These are phyloP conservation scores for Grammomys dolichurus DNA, from an alignment of 2,113 vertebrate genomes.

Conservation along the genomic window DNA sequence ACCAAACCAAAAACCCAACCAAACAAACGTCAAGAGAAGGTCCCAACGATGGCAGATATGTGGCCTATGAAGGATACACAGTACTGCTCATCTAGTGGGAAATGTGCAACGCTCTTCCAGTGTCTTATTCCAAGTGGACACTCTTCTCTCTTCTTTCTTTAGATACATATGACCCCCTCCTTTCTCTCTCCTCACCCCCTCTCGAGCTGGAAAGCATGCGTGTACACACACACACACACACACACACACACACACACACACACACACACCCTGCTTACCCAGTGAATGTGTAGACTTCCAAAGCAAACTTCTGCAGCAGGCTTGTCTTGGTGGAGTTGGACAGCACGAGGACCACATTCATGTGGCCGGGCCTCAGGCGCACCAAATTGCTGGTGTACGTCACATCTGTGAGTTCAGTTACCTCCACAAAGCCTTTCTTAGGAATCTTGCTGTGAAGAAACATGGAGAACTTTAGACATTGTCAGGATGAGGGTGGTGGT, in stretches of 20 bases:
- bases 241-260: not conserved
- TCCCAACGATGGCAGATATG: too few species aligned
- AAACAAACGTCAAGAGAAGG: not conserved
- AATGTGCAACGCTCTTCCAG: not conserved
- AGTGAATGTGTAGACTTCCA: constrained; percentile 97
- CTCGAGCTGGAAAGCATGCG: not conserved
- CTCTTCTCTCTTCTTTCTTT: not conserved
- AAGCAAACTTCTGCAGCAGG: constrained; percentile 97
- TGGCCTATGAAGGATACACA: not conserved
- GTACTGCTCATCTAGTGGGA: too few species aligned
- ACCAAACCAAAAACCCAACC: not conserved
- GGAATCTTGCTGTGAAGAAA: constrained; percentile 89
- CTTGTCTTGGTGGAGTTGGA: constrained; percentile 94
- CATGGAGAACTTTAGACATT: not conserved
- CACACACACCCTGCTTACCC: constrained; percentile 86
- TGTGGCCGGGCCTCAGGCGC: constrained; percentile 95
- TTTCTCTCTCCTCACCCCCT: too few species aligned
- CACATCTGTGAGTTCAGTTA: constrained; percentile 96
- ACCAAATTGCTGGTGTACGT: constrained; percentile 98
- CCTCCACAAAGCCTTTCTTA: constrained; percentile 97
- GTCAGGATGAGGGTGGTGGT: not conserved
- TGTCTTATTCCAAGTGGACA: not conserved
- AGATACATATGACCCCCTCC: not conserved
- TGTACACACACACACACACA: not conserved
- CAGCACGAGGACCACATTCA: constrained; percentile 98